Conservation (phyloP, 1,140 invertebrate genomes). For the Philaenus spumarius region DNA sequence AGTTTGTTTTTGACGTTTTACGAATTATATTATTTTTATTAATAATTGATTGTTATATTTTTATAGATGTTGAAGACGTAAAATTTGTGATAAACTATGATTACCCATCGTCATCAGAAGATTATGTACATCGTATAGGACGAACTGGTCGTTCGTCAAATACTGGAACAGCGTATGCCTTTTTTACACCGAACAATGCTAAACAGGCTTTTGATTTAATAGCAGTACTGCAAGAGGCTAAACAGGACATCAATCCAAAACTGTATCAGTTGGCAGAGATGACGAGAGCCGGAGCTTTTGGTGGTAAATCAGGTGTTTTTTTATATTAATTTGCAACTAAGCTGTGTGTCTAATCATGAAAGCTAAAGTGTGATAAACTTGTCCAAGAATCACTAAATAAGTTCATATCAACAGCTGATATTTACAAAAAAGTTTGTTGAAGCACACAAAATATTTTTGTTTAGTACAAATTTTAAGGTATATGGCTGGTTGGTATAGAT, state of each 20-base stretch:
- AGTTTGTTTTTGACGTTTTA: too few species aligned
- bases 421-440: too few species aligned
- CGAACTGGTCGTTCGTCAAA: conserved; percentile 88
- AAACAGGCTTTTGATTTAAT: conserved; percentile 89
- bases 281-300: conserved; percentile 30
- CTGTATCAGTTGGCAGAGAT: conserved; percentile 46
- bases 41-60: not conserved
- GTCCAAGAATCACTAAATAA: too few species aligned
- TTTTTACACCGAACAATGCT: conserved; percentile 90
- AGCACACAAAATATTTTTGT: too few species aligned
- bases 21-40: too few species aligned
- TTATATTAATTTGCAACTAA: too few species aligned
- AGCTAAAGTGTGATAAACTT: too few species aligned
- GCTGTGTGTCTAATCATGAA: too few species aligned
- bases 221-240: conserved; percentile 86
- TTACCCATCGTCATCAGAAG: conserved; percentile 96
- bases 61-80: conserved; percentile 95
- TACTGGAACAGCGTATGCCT: conserved; percentile 96
- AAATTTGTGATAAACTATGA: conserved; percentile 99
- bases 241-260: conserved; percentile 68
- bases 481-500: too few species aligned
- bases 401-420: too few species aligned
- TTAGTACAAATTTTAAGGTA: too few species aligned
- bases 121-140: conserved; percentile 99
- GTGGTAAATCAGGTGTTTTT: not conserved